A percentile compares a stretch with the other conserved stretches of the same genome.
phyloP scores from a whole-genome alignment of 2,113 vertebrate genomes.

The Serinus canaria region DNA sequence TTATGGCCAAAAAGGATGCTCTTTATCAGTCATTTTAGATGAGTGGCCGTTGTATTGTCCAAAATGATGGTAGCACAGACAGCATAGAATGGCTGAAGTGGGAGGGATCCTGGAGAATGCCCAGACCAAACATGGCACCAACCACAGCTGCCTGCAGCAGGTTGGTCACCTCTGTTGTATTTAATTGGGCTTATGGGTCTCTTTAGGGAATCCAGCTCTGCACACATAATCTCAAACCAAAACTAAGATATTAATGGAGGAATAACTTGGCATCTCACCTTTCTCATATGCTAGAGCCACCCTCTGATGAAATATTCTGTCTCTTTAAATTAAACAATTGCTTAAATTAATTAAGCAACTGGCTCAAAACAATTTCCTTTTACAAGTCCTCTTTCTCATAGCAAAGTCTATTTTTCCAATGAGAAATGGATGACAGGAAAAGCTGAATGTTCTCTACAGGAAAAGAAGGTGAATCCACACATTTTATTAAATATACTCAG shows the following conservation, averaged over 20 bases:
- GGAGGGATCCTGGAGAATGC: background rate
- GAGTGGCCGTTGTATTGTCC: background rate
- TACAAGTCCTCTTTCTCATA: background rate
- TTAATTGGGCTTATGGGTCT: background rate
- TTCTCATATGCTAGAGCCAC: background rate
- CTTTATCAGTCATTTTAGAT: background rate
- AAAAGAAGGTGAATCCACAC: background rate
- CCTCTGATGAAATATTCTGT: background rate
- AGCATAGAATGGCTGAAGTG: background rate
- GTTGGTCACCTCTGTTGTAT: background rate
- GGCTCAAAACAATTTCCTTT: background rate
- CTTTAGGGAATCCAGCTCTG: background rate
- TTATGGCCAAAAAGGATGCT: background rate
- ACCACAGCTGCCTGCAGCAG: background rate
- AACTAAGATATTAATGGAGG: background rate
- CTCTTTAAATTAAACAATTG: background rate
- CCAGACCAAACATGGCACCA: accelerated
- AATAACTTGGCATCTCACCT: background rate
- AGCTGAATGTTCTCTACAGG: background rate
- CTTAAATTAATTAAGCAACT: background rate
- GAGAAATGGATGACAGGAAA: background rate
- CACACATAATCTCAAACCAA: background rate
- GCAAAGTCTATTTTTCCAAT: background rate
- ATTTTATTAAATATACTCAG: background rate
- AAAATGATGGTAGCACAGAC: background rate